phyloP scores from a whole-genome alignment of 2,113 vertebrate species.

The Seriola aureovittata region DNA sequence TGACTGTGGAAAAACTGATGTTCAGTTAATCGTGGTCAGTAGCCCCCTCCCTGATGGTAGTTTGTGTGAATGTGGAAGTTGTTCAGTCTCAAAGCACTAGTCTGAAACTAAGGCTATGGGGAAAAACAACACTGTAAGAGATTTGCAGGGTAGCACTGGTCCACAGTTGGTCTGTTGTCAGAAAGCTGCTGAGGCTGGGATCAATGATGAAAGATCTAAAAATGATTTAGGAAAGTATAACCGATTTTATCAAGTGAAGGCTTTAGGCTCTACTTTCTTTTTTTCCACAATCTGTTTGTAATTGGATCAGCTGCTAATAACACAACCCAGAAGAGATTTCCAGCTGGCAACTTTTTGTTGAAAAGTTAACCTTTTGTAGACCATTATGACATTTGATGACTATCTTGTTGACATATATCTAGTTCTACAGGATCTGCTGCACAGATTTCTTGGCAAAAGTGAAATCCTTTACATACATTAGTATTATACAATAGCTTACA shows the following conservation, averaged over 20 bases:
- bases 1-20: too few relatives aligned
- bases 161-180: neutral
- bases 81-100: neutral
- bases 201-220: neutral
- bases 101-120: neutral
- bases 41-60: neutral
- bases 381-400: neutral
- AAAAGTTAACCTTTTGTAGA: neutral
- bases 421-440: neutral
- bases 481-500: neutral
- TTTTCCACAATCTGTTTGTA: neutral
- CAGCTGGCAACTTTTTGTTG: neutral
- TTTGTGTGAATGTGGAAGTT: neutral
- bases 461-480: too few relatives aligned
- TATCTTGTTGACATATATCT: neutral
- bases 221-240: constrained; percentile 8
- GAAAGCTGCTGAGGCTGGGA: neutral
- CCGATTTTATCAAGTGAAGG: neutral
- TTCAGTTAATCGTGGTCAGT: too few relatives aligned
- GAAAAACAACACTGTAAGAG: neutral
- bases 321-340: neutral
- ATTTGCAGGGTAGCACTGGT: neutral
- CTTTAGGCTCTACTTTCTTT: neutral
- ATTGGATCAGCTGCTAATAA: neutral
- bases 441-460: too few relatives aligned